Conservation (phyloP, 2,797 vertebrate species). For the Notolepis coatsorum region DNA sequence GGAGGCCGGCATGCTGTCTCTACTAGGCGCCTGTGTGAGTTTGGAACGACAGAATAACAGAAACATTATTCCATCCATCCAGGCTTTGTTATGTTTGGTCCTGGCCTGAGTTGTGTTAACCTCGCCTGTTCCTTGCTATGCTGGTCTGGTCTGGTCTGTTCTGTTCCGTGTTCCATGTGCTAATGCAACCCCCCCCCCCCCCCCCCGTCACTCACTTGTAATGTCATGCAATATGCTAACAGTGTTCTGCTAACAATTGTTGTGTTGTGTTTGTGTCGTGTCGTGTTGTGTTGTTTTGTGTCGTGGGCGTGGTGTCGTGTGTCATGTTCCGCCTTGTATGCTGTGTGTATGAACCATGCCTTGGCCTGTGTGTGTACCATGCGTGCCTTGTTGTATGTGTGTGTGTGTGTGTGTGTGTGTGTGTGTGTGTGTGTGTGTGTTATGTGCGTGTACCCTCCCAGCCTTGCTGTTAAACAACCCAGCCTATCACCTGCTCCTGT, state of each 20-base stretch:
- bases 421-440: constrained; percentile 48
- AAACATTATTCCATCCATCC: constrained; percentile 55
- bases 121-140: constrained; percentile 64
- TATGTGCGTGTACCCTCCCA: constrained; percentile 70
- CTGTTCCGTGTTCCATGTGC: constrained; percentile 41
- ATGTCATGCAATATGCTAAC: constrained; percentile 63
- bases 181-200: constrained; percentile 20
- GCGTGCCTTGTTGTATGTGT: constrained; percentile 20
- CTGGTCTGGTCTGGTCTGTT: constrained; percentile 16
- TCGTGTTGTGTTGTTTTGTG: constrained; percentile 43
- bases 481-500: constrained; percentile 93
- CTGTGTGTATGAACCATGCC: constrained; percentile 31
- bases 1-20: constrained; percentile 56
- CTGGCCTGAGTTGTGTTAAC: constrained; percentile 62
- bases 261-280: constrained; percentile 29
- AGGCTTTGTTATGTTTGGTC: constrained; percentile 42
- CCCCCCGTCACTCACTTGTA: constrained; percentile 4
- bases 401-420: constrained; percentile 23
- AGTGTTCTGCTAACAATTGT: constrained; percentile 49
- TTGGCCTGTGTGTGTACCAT: constrained; percentile 32
- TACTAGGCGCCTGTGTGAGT: constrained; percentile 56
- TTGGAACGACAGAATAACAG: constrained; percentile 67
- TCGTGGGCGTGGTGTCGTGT: constrained; percentile 32
- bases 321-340: constrained; percentile 32
- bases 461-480: constrained; percentile 95